Conservation (phyloP, 2,888 invertebrate genomes). For the Candidula unifasciata region DNA sequence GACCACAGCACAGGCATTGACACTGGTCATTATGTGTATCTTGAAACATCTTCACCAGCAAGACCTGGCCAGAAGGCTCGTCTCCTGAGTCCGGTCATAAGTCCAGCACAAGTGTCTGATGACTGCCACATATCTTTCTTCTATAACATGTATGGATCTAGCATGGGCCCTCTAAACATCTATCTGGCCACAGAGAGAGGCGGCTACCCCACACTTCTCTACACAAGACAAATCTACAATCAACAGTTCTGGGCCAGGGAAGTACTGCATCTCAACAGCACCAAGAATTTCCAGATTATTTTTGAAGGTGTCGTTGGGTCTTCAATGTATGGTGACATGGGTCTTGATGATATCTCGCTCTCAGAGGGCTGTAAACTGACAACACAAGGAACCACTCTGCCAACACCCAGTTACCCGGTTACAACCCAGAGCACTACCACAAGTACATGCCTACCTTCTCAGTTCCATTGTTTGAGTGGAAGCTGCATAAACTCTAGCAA, state of each 20-base stretch:
- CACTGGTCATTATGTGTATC: slow-evolving; percentile 71
- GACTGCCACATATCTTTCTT: slow-evolving; percentile 69
- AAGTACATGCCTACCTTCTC: slow-evolving; percentile 56
- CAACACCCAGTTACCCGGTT: slow-evolving; percentile 60
- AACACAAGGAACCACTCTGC: slow-evolving; percentile 57
- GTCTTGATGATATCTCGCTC: slow-evolving; percentile 74
- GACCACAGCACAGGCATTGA: slow-evolving; percentile 68
- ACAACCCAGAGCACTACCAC: slow-evolving; percentile 59
- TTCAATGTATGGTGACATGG: slow-evolving; percentile 66
- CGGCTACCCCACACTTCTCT: slow-evolving; percentile 48
- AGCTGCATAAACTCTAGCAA: slow-evolving; percentile 62
- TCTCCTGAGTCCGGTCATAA: slow-evolving; percentile 71
- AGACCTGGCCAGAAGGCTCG: slow-evolving; percentile 66
- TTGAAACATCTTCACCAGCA: slow-evolving; percentile 70
- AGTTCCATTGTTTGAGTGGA: slow-evolving; percentile 65
- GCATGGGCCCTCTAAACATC: slow-evolving; percentile 67
- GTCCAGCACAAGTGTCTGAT: slow-evolving; percentile 56
- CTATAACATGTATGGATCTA: slow-evolving; percentile 73
- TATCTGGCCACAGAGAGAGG: slow-evolving; percentile 64
- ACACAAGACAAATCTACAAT: slow-evolving; percentile 35
- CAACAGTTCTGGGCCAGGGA: slow-evolving; percentile 69
- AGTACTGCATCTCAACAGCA: slow-evolving; percentile 58
- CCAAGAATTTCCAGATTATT: slow-evolving; percentile 67
- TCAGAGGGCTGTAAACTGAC: slow-evolving; percentile 70
- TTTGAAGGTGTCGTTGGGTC: slow-evolving; percentile 69